Evolutionary conservation across 53 echinoderm and acorn worm species (phyloP), one percentile per base, ranked within the genome.

Genomic region (Henricia sp.): DNA sequence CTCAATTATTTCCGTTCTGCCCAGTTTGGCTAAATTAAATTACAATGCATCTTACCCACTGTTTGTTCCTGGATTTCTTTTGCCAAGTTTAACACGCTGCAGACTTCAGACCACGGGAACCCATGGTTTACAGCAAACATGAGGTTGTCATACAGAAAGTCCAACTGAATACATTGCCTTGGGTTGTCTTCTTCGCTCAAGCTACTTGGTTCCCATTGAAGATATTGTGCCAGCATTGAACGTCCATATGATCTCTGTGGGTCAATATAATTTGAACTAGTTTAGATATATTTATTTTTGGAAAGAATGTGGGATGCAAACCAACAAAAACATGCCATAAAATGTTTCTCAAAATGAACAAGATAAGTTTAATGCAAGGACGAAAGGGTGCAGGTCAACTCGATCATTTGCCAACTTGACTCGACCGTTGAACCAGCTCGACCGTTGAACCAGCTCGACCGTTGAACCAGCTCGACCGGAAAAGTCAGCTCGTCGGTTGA

Each of bases 111-210:
- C 96, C 90, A 96, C 4, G 93, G 87, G 13, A 96, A 91, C 2
- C 96, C 96, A 55, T 82, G 93, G 29, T 64, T 82, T 8, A 77
- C 89, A 48, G 93, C 89, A 63, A 89, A 88, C 85, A 86, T 77
- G 30, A 96, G 70, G 26, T 86, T 91, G 23, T 82, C 96, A 74
- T 96, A 85, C 46, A 91, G 89, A 37, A 87, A 96, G 56, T 93
- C 96, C 0, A 96, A 85, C 37, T 86, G 84, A 34, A 96, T 91
- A 9, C 91, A 83, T 19, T 87, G 85, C 37, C 89, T 83, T 82
- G 93, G 77, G 33, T 89, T 57, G 62, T 68, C 63, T 8, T 93
- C 93, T 40, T 93, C 93, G 52, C 90, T 90, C 56, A 92, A 86
- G 32, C 67, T 68, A 16, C 37, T 63, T 37, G 64, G 66, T 12